Evolutionary conservation across 2,113 vertebrate species (phyloP).

Genomic region (Solenodon paradoxus): DNA sequence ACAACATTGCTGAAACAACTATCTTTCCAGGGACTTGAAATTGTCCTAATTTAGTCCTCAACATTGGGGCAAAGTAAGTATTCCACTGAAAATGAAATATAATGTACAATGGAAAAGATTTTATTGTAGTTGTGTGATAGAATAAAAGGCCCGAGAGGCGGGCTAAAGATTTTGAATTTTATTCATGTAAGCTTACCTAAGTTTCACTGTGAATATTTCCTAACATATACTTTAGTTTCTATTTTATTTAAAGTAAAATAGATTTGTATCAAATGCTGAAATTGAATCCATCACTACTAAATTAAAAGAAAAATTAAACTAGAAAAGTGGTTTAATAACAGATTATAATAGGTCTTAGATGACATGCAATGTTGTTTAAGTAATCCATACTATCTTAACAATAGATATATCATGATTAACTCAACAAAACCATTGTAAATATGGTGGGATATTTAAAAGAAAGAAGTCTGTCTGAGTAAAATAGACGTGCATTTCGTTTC

Average conservation of each 20-base stretch:
- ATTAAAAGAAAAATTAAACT: background rate
- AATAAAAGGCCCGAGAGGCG: background rate
- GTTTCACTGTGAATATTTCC: background rate
- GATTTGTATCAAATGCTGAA: background rate
- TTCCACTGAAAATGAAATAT: background rate
- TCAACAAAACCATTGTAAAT: background rate
- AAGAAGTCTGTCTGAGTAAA: background rate
- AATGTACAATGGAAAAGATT: background rate
- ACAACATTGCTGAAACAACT: background rate
- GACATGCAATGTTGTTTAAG: background rate
- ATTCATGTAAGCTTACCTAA: background rate
- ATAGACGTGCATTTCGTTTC: background rate
- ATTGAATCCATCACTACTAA: background rate
- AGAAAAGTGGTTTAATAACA: background rate
- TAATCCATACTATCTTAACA: background rate
- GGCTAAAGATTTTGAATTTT: background rate
- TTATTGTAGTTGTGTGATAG: background rate
- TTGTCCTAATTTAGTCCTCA: background rate
- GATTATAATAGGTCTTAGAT: background rate
- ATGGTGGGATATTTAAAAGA: background rate
- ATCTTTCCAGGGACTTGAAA: background rate
- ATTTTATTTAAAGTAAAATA: background rate
- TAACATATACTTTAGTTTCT: background rate
- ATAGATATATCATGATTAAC: background rate
- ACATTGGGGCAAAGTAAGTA: background rate